Base-by-base conservation (phyloP, 1,140 invertebrate genomes). In the Plectrocnemia conspersa region DNA sequence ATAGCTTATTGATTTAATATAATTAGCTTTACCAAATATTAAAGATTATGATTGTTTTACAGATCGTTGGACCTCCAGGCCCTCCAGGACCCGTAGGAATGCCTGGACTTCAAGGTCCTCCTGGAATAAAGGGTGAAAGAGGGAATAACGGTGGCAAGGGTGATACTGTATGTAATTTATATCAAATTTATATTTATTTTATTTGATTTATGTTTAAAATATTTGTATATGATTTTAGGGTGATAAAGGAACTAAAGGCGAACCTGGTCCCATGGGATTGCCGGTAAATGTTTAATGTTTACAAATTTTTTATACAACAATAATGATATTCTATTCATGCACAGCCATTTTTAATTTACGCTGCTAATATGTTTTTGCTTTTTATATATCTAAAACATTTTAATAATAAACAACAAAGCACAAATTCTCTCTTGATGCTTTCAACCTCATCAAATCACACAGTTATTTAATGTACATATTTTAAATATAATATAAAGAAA, bases 191-290 rank as follows among this genome's bases (percentile, higher is more conserved):
- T 32, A 47, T 33, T 47, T 29, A 13, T 47, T 33, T 32, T 40
- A 21, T 46, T 55, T 47, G 45, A 45, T 18, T 35, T 24, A n/a
- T 1, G 13, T 7, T 19, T 18, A 42, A 7, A 19, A 42, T 6
- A 38, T 38, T 9, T 10, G 15, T 47, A 22, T 46, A 58, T 45
- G 63, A 49, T 79, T 80, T 33, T 69, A 96, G 91, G 93, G 93
- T 61, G 86, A 89, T 61, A 90, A 91, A 74, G 93, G 92, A 46
- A 78, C 81, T 41, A 92, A 89, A 74, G 93, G 93, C 47, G 89
- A 93, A 74, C 83, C 87, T 42, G 93, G 93, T 64, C 91, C 91
- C 42, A 95, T 96, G 89, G 93, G 93, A 69, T 77, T 96, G 68
- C 93, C 93, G 64, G 93, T 94, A 84, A 84, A 87, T 88, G 64